Conservation (phyloP, 92 coral and sea anemone genomes). For the Zoanthus gigantus region DNA sequence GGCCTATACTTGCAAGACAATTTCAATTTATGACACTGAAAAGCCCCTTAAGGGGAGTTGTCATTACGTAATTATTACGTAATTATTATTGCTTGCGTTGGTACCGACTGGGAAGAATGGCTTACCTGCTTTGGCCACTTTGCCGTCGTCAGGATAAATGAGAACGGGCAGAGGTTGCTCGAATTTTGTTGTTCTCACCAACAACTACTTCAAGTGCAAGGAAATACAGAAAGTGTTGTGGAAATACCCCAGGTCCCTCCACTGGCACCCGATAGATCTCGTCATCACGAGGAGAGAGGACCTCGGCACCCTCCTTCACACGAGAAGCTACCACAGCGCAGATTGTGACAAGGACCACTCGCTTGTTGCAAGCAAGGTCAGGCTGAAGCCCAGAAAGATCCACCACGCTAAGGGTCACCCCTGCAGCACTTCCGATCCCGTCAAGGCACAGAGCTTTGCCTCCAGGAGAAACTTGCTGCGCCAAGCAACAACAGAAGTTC, state of each 20-base stretch:
- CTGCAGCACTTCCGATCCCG: neutral
- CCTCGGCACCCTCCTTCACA: neutral
- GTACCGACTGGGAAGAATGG: neutral
- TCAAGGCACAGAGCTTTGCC: too few relatives aligned
- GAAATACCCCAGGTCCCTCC: neutral
- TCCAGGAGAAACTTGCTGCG: too few relatives aligned
- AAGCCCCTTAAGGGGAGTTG: too few relatives aligned
- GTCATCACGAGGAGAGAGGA: neutral
- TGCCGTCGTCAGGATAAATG: neutral
- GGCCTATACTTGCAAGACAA: slow-evolving; percentile 2
- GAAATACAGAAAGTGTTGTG: neutral
- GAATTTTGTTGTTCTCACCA: too few relatives aligned
- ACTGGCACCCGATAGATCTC: neutral
- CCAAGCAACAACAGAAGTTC: too few relatives aligned
- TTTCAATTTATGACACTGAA: too few relatives aligned
- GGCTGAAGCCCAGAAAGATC: neutral
- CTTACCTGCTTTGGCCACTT: too few relatives aligned
- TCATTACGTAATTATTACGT: too few relatives aligned
- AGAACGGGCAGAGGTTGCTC: too few relatives aligned
- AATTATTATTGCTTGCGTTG: neutral
- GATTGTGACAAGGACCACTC: neutral
- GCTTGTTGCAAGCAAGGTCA: neutral
- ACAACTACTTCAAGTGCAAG: neutral
- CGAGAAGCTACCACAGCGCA: too few relatives aligned
- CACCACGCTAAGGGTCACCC: neutral